Conservation (phyloP, 2,797 vertebrate species). For the Enteromius anoplus region DNA sequence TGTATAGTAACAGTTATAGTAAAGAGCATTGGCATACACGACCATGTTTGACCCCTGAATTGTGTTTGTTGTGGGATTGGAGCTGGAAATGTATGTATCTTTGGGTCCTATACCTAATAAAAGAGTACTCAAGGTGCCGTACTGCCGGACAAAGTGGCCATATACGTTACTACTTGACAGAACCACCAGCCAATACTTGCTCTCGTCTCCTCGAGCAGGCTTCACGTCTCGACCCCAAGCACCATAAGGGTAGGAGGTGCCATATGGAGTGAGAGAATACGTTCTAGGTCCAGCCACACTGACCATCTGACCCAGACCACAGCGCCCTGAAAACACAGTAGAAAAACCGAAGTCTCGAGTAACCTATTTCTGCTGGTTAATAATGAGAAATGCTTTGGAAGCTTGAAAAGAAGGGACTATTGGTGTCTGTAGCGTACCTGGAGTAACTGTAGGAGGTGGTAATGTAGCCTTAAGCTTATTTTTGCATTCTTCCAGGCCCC, state of each 20-base stretch:
- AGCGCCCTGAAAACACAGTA: conserved; percentile 60
- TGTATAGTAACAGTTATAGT: conserved; percentile 79
- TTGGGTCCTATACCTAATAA: conserved; percentile 65
- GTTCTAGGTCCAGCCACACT: conserved; percentile 64
- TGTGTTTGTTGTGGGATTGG: conserved; percentile 78
- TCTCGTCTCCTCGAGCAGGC: conserved; percentile 70
- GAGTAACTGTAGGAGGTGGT: conserved; percentile 47
- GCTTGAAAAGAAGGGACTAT: background rate
- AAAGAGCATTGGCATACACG: conserved; percentile 70
- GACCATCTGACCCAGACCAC: conserved; percentile 64
- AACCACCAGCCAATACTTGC: conserved; percentile 73
- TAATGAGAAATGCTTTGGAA: background rate
- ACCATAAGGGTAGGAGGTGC: conserved; percentile 67
- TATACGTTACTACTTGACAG: conserved; percentile 66
- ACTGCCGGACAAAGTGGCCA: conserved; percentile 67
- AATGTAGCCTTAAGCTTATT: background rate
- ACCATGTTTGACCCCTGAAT: conserved; percentile 76
- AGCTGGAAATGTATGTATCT: conserved; percentile 56
- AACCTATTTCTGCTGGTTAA: conserved; percentile 38
- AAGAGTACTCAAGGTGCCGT: conserved; percentile 70
- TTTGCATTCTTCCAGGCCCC: conserved; percentile 67
- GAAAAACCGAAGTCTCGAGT: background rate
- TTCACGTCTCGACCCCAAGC: conserved; percentile 78
- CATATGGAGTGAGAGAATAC: conserved; percentile 66
- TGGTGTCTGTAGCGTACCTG: conserved; percentile 48